Conservation (phyloP, 2,113 vertebrate species). For the Vidua macroura region DNA sequence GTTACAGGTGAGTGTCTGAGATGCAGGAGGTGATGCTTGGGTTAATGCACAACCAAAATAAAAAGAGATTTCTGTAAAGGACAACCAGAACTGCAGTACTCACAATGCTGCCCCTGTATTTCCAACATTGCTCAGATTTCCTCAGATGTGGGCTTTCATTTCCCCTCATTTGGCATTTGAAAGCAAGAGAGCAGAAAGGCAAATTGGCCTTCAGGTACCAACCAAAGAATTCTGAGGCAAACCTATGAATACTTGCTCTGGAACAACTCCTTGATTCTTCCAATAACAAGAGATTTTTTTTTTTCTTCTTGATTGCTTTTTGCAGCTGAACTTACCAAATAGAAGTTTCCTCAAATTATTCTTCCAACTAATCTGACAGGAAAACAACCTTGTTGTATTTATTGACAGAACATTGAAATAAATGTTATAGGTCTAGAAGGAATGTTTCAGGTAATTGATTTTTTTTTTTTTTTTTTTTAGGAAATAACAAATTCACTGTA, state of each 20-base stretch:
- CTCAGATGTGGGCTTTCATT: background rate
- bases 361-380: constrained; percentile 83
- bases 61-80: background rate
- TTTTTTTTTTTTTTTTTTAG: constrained; percentile 77
- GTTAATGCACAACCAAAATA: fast-evolving
- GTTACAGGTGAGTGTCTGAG: fast-evolving
- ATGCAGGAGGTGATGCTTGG: background rate
- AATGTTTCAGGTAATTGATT: constrained; percentile 86
- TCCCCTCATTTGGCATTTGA: background rate
- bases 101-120: fast-evolving
- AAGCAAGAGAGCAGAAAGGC: background rate
- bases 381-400: constrained; percentile 93
- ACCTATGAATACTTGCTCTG: background rate
- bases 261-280: constrained; percentile 53
- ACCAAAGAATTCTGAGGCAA: background rate
- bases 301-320: constrained; percentile 77
- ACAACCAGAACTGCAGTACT: background rate
- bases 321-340: constrained; percentile 84
- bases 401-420: constrained; percentile 94
- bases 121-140: background rate
- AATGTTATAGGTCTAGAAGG: constrained; percentile 86
- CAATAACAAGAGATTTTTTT: constrained; percentile 46
- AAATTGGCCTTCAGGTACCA: background rate
- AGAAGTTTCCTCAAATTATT: constrained; percentile 87
- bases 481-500: constrained; percentile 80